phyloP scores from a whole-genome alignment of 1,140 invertebrate genomes.

The Branchinecta lindahli region DNA sequence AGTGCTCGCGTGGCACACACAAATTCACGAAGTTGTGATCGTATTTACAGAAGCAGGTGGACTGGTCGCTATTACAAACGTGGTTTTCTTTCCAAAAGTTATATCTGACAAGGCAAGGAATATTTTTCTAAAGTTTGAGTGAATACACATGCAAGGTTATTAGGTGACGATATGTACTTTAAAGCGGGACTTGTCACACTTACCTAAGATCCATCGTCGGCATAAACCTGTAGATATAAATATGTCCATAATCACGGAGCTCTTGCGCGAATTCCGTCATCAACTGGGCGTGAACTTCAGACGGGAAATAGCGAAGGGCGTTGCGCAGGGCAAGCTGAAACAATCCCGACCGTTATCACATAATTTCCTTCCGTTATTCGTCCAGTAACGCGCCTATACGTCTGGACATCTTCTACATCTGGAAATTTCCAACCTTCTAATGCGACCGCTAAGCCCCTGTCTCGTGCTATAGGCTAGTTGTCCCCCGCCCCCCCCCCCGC shows the following conservation, averaged over 20 bases:
- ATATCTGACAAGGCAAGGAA: too few species aligned
- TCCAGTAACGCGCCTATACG: neutral
- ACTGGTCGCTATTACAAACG: too few species aligned
- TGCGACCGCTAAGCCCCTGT: neutral
- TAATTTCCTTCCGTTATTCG: slow-evolving; percentile 12
- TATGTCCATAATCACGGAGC: slow-evolving; percentile 43
- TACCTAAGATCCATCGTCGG: slow-evolving; percentile 37
- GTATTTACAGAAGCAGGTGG: too few species aligned
- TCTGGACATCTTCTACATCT: slow-evolving; percentile 9
- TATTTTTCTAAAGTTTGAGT: too few species aligned
- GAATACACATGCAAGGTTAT: too few species aligned
- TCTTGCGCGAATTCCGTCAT: slow-evolving; percentile 43
- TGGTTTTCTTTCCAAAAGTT: too few species aligned
- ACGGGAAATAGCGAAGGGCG: slow-evolving; percentile 47
- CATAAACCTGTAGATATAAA: slow-evolving; percentile 51
- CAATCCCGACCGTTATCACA: neutral
- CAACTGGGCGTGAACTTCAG: slow-evolving; percentile 34
- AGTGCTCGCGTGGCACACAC: too few species aligned
- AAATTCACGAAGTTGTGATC: too few species aligned
- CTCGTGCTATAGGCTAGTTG: too few species aligned
- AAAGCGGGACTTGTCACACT: too few species aligned
- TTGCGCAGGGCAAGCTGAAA: slow-evolving; percentile 40
- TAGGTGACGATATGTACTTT: too few species aligned
- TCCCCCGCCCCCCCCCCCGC: too few species aligned
- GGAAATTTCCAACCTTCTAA: neutral